These are phyloP conservation scores for Pseudonaja textilis DNA, from an alignment of 2,113 vertebrate genomes.

Conservation along the genomic window DNA sequence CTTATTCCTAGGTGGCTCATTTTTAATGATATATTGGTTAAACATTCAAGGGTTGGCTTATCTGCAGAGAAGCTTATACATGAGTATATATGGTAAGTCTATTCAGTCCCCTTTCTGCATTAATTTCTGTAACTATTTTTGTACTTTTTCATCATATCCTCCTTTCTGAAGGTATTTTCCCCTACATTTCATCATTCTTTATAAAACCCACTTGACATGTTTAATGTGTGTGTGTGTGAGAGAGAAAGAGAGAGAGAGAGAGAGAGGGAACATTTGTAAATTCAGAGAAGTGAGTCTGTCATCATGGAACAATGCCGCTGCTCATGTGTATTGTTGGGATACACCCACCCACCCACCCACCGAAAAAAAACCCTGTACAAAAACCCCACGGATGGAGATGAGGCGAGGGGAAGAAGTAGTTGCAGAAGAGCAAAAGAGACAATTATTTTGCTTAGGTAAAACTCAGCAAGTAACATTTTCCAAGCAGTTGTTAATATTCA, in stretches of 20 bases:
- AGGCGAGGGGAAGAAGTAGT: not conserved
- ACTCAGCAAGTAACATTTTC: not conserved
- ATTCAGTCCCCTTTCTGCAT: not conserved
- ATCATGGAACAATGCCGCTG: not conserved
- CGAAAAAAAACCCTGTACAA: not conserved
- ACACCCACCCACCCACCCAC: not conserved
- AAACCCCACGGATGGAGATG: not conserved
- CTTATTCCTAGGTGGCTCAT: not conserved
- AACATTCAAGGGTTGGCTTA: not conserved
- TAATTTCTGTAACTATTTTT: not conserved
- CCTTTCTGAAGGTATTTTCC: too few species aligned
- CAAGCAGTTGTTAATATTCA: not conserved
- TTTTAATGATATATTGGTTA: not conserved
- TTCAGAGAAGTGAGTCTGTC: not conserved
- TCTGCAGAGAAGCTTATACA: not conserved
- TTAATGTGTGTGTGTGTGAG: too few species aligned
- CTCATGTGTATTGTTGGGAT: not conserved
- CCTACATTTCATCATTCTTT: too few species aligned
- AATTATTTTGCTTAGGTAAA: not conserved
- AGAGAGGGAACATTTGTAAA: not conserved
- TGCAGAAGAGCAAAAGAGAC: not conserved
- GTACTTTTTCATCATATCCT: too few species aligned
- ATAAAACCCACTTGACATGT: too few species aligned
- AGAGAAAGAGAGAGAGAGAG: too few species aligned
- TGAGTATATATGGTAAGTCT: not conserved